A percentile compares a stretch with the other conserved stretches of the same genome.
Evolutionary conservation across 2,888 invertebrate species (phyloP).

Genomic region (Andrena chrysosceles): DNA sequence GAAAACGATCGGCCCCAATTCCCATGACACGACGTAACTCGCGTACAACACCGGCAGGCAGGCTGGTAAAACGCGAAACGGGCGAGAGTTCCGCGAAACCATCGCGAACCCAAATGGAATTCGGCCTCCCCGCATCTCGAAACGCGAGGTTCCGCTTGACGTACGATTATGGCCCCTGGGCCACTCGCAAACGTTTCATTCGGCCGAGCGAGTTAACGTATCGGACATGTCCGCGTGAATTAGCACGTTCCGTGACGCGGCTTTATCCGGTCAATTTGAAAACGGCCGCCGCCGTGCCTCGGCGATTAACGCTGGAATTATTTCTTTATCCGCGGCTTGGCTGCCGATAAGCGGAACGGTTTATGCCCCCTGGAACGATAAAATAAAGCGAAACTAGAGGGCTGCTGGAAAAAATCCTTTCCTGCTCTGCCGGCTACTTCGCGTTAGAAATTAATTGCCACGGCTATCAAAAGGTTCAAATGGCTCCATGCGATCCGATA

Average conservation of each 20-base stretch:
- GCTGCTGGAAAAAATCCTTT: background rate
- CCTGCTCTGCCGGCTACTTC: background rate
- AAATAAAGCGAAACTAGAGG: conserved; percentile 2
- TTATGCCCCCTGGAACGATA: conserved; percentile 18
- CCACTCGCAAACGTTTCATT: conserved; percentile 65
- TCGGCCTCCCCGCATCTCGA: conserved; percentile 40
- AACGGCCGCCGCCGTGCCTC: conserved; percentile 49
- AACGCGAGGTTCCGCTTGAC: conserved; percentile 61
- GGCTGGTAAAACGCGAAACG: conserved; percentile 34
- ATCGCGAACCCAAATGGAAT: conserved; percentile 65
- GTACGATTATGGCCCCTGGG: conserved; percentile 63
- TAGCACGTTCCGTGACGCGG: conserved; percentile 64
- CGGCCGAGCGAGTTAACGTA: conserved; percentile 65
- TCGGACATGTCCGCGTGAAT: conserved; percentile 67
- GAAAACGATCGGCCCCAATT: conserved; percentile 66
- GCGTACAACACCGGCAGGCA: conserved; percentile 41
- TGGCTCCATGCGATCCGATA: no score
- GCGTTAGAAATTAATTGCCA: background rate
- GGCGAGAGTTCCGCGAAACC: conserved; percentile 55
- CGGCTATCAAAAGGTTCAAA: background rate
- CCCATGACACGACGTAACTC: conserved; percentile 64
- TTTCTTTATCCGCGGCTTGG: conserved; percentile 48
- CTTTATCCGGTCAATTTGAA: conserved; percentile 66
- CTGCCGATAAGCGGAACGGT: conserved; percentile 36
- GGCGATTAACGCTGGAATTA: conserved; percentile 55